phyloP scores from a whole-genome alignment of 2,113 vertebrate genomes.

The Benitochromis conjunctus region DNA sequence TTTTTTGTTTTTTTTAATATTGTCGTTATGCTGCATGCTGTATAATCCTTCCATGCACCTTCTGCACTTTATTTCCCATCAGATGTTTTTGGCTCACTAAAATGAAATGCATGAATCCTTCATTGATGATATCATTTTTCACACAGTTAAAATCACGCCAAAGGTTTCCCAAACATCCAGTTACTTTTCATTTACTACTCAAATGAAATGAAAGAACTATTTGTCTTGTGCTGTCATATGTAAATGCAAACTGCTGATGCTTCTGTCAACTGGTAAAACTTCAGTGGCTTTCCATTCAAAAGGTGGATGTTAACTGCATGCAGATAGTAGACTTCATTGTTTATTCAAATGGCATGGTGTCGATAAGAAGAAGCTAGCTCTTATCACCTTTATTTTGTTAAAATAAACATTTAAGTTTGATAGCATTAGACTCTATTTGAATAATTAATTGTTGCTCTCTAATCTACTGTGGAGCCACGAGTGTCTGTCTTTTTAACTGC shows the following conservation, averaged over 20 bases:
- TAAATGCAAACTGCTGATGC: neutral
- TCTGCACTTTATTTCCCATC: neutral
- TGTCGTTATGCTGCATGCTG: neutral
- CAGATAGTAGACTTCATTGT: neutral
- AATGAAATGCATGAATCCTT: neutral
- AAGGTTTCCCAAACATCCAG: neutral
- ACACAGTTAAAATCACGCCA: neutral
- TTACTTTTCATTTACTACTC: neutral
- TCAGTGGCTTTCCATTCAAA: neutral
- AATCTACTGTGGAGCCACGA: neutral
- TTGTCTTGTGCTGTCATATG: neutral
- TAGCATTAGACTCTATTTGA: neutral
- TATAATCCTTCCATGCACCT: neutral
- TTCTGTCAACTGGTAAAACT: neutral
- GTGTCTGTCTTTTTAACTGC: neutral
- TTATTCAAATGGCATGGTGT: slow-evolving; percentile 1
- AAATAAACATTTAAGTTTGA: neutral
- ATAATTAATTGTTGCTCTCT: slow-evolving; percentile 3
- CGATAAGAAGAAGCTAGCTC: neutral
- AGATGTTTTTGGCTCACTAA: neutral
- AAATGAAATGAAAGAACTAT: neutral
- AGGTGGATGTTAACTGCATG: neutral
- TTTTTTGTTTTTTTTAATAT: fast-evolving
- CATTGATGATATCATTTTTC: neutral
- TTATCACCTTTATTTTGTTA: neutral